Conservation (phyloP, 2,113 vertebrate species). For the Vidua macroura region DNA sequence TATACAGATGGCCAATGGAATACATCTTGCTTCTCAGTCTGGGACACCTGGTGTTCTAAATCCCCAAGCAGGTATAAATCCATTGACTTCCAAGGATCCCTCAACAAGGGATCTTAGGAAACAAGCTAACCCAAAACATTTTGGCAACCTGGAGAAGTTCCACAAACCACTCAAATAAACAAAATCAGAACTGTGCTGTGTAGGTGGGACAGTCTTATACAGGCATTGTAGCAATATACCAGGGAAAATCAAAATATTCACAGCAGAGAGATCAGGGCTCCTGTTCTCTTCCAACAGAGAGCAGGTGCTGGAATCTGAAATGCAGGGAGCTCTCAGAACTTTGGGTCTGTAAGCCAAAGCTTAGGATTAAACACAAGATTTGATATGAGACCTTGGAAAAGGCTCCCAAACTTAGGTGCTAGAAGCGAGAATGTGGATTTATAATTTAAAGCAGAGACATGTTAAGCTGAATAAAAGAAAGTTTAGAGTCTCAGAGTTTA, state of each 20-base stretch:
- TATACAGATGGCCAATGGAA: no score
- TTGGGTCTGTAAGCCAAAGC: background rate
- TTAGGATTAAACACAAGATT: background rate
- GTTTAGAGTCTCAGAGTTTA: background rate
- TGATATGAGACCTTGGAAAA: background rate
- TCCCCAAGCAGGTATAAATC: background rate
- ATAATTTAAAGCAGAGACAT: background rate
- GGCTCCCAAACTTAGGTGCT: background rate
- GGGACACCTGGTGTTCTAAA: background rate
- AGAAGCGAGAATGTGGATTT: background rate
- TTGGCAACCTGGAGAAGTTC: background rate
- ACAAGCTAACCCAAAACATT: background rate
- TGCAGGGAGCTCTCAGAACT: background rate
- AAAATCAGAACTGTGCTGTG: background rate
- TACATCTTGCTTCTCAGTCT: no score
- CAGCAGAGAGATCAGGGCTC: background rate
- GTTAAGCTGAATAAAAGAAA: background rate
- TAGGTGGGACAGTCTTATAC: background rate
- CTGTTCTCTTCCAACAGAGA: background rate
- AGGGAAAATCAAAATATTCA: background rate
- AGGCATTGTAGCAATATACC: background rate
- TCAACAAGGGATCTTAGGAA: background rate
- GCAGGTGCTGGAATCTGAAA: background rate
- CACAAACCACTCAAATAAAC: background rate
- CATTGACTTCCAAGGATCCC: background rate